phyloP scores from a whole-genome alignment of 2,888 invertebrate species.

The Cephus sareptanus region DNA sequence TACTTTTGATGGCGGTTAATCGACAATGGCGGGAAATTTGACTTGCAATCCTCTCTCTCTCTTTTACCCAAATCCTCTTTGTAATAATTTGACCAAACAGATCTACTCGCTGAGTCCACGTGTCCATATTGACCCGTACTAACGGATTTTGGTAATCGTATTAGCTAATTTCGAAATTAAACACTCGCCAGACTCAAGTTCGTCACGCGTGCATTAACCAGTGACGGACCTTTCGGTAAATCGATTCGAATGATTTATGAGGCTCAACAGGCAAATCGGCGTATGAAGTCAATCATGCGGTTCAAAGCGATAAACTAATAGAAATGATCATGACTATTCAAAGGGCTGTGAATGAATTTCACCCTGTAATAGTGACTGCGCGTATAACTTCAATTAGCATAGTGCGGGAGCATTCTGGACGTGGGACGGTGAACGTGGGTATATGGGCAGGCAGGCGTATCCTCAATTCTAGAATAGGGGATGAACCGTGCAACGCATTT shows the following conservation, averaged over 20 bases:
- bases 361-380: background rate
- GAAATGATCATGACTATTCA: background rate
- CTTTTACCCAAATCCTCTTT: background rate
- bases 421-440: background rate
- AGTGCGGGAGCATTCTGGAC: background rate
- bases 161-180: background rate
- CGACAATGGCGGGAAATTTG: background rate
- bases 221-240: background rate
- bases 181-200: background rate
- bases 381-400: conserved; percentile 18
- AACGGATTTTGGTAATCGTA: background rate
- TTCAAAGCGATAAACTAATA: background rate
- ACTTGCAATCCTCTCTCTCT: background rate
- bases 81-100: background rate
- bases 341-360: background rate
- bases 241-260: background rate
- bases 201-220: background rate
- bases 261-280: background rate
- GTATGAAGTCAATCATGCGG: background rate
- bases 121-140: background rate
- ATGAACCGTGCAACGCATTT: conserved; percentile 10
- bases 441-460: conserved; percentile 3
- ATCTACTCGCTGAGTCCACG: background rate
- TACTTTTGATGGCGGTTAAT: too few species aligned
- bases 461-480: conserved; percentile 5